Base-by-base conservation (phyloP, 2,113 vertebrate species). In the Hipposideros armiger region DNA sequence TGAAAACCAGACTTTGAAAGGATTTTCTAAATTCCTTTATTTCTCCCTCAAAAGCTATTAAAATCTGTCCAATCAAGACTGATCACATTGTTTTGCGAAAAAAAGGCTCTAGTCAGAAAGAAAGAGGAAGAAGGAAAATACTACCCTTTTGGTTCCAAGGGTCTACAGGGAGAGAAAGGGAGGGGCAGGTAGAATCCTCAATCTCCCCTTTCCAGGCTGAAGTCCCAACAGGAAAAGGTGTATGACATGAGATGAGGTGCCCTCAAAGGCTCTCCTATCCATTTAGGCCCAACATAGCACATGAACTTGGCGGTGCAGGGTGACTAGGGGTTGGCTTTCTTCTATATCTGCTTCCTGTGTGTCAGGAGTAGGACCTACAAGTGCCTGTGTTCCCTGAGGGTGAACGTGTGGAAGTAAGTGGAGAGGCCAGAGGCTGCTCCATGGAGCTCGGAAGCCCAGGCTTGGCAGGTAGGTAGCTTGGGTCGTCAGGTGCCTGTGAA, bases 71-170 rank as follows among this genome's bases (percentile, higher is more conserved):
- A 82, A 32, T 30, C 24, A 86, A 86, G 45, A 78, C 19, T 72
- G 28, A 87, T 56, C 13, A 81, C 2, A 72, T 1, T 73, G 50
- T 89, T 94, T 84, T 93, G 11, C 13, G 10, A 28, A 47, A 93
- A 89, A 85, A 30, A 76, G 7, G 0, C 26, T 91, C 26, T 84
- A 85, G 69, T 87, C 72, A 92, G 69, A 96, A 85, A 73, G 64
- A 80, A 85, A 77, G 84, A 92, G 85, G 73, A 95, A 82, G 62
- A 54, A 36, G 30, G 22, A 91, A 91, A 91, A 60, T 72, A 40
- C 47, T 92, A 42, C 26, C 28, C 4, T 45, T 82, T 74, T n/a
- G 14, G 50, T 82, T 6, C 11, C 26, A 80, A 86, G 28, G 6
- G 17, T 54, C 91, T 28, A 52, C 69, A 56, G 50, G 56, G 81